phyloP scores from a whole-genome alignment of 2,113 vertebrate genomes.

The Athene cunicularia region DNA sequence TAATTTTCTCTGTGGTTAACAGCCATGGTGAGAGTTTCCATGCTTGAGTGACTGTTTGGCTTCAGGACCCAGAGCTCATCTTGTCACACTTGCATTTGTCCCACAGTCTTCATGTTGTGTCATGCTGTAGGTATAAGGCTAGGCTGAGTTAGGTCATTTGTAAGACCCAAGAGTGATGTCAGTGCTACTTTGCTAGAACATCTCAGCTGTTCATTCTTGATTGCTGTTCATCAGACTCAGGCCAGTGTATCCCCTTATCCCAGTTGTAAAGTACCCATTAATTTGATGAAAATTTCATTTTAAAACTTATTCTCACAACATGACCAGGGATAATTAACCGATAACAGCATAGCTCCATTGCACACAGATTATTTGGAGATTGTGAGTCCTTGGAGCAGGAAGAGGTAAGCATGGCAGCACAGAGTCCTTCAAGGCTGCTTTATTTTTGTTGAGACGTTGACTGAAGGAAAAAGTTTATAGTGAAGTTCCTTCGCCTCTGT shows the following conservation, averaged over 20 bases:
- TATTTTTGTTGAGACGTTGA: neutral
- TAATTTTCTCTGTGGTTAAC: neutral
- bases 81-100: neutral
- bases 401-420: fast-evolving
- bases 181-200: neutral
- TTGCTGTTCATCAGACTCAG: neutral
- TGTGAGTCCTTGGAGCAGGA: neutral
- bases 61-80: neutral
- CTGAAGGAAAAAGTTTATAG: neutral
- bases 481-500: neutral
- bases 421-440: neutral
- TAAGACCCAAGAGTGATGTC: neutral
- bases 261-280: neutral
- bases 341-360: neutral
- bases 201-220: neutral
- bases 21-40: neutral
- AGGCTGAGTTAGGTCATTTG: neutral
- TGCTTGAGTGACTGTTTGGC: neutral
- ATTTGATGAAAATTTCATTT: neutral
- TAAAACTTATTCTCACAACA: neutral
- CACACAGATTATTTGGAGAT: neutral
- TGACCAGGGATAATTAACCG: neutral
- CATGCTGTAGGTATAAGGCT: neutral
- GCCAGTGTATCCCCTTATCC: neutral
- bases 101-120: neutral